Conservation (phyloP, 2,888 invertebrate genomes). For the Ashinkailepas kermadecensis region DNA sequence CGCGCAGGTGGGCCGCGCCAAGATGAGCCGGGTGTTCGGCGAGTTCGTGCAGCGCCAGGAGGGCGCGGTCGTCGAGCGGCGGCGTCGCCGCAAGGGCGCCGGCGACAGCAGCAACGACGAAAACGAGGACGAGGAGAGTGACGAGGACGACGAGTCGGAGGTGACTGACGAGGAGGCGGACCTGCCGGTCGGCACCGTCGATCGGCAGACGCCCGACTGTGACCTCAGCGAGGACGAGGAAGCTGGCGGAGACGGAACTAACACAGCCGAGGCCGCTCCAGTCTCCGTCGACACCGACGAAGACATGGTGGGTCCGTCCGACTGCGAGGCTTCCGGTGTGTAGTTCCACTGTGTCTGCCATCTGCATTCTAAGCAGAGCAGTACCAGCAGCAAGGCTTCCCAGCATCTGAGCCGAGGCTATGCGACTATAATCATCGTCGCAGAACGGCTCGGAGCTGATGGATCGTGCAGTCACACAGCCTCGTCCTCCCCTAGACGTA, state of each 20-base stretch:
- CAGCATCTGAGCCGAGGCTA: too few relatives aligned
- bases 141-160: slow-evolving; percentile 25
- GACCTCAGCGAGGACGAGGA: not conserved
- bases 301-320: not conserved
- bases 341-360: too few relatives aligned
- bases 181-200: too few relatives aligned
- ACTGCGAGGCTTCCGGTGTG: not conserved
- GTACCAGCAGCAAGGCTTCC: too few relatives aligned
- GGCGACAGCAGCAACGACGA: not conserved
- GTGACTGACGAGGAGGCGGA: slow-evolving; percentile 17
- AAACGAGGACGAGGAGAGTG: slow-evolving; percentile 8
- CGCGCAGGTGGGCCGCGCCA: slow-evolving; percentile 40
- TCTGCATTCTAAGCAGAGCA: too few relatives aligned
- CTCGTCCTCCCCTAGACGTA: too few relatives aligned
- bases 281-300: not conserved
- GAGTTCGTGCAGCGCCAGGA: slow-evolving; percentile 29
- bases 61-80: slow-evolving; percentile 12
- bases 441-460: too few relatives aligned
- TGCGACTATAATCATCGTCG: too few relatives aligned
- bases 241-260: not conserved
- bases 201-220: too few relatives aligned
- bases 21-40: slow-evolving; percentile 36
- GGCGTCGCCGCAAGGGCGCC: not conserved
- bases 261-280: too few relatives aligned
- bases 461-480: too few relatives aligned